Percentiles rank a stretch among this genome's conserved stretches.
These are phyloP conservation scores for Ceratina australensis DNA, from an alignment of 1,140 invertebrate genomes.

Conservation along the genomic window DNA sequence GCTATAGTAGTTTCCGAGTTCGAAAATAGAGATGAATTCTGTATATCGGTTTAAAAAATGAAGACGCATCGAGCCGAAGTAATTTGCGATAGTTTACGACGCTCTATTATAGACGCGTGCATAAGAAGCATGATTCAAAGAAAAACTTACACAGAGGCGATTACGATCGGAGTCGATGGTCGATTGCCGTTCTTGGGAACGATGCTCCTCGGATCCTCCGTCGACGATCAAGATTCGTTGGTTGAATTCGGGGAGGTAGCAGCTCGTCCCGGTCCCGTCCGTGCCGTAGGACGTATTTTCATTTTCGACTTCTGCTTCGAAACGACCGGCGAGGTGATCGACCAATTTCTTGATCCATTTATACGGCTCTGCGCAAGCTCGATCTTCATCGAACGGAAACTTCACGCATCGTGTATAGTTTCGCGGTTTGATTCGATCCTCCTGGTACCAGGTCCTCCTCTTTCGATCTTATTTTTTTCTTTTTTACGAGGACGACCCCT, in stretches of 20 bases:
- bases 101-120: background rate
- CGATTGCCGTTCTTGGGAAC: background rate
- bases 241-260: background rate
- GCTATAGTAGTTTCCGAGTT: too few relatives aligned
- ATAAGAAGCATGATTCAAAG: background rate
- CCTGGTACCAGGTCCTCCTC: conserved; percentile 10
- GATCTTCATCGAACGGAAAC: conserved; percentile 20
- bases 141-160: background rate
- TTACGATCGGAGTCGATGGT: background rate
- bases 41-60: too few relatives aligned
- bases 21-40: too few relatives aligned
- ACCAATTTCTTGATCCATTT: background rate
- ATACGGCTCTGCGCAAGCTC: background rate
- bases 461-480: background rate
- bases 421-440: background rate
- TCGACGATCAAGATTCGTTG: background rate
- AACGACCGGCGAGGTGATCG: background rate
- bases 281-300: background rate
- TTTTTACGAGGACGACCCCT: too few relatives aligned
- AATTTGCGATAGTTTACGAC: background rate
- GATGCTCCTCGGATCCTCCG: background rate
- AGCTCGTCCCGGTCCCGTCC: background rate
- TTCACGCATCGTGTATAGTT: background rate
- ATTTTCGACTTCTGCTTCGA: conserved; percentile 13
- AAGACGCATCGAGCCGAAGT: background rate